phyloP scores from a whole-genome alignment of 2,113 vertebrate genomes.

The Thermophis baileyi region DNA sequence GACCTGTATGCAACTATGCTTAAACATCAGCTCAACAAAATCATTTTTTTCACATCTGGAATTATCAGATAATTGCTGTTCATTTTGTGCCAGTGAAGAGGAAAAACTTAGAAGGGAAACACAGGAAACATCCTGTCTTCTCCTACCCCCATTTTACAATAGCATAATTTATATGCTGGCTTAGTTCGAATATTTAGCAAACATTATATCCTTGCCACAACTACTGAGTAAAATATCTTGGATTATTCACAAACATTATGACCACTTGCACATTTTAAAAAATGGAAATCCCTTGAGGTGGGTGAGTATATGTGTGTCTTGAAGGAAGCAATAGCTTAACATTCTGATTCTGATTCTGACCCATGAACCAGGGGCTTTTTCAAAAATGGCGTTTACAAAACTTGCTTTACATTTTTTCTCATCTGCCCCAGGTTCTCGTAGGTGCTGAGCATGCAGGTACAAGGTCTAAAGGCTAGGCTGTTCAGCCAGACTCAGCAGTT shows the following conservation, averaged over 20 bases:
- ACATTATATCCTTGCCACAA: neutral
- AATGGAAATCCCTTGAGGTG: neutral
- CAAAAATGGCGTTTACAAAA: neutral
- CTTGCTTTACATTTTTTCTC: neutral
- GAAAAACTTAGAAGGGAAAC: neutral
- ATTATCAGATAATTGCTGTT: neutral
- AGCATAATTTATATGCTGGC: neutral
- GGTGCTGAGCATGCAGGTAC: slow-evolving; percentile 1
- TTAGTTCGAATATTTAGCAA: neutral
- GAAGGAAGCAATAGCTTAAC: neutral
- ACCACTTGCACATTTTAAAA: neutral
- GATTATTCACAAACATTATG: neutral
- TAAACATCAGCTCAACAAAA: neutral
- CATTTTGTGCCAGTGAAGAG: neutral
- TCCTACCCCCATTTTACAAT: neutral
- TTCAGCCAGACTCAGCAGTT: neutral
- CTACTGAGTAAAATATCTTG: neutral
- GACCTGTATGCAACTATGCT: neutral
- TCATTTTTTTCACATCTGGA: neutral
- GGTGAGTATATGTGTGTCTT: neutral
- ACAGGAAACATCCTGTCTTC: neutral
- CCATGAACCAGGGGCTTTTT: neutral
- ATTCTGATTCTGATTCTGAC: neutral
- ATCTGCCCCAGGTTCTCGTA: neutral
- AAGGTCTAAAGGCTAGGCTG: slow-evolving; percentile 14